Evolutionary conservation across 2,113 vertebrate genomes (phyloP), one percentile per base, ranked within the genome.

Genomic region (Anarrhichthys ocellatus): DNA sequence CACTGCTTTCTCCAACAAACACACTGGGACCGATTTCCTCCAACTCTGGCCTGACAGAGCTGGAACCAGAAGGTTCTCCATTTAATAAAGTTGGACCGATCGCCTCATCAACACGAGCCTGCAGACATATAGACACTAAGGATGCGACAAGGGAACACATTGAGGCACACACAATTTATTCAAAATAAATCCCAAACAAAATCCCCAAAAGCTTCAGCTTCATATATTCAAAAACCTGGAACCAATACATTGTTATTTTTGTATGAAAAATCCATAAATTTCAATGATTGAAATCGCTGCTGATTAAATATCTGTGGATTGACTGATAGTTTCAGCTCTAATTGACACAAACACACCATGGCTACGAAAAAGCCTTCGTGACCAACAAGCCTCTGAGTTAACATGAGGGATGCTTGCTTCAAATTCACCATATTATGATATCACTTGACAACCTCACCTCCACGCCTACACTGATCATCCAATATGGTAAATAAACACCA

Each of bases 391-490:
- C 22, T 36, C 15, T 11, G 2, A 74, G 48, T 29, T 52, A 44
- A 54, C 52, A 38, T 38, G 10, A 62, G 5, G 27, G 22, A 75
- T n/a, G 27, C 22, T 52, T 73, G 24, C 6, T 67, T 80, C 14
- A 80, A 7, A 54, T 72, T 56, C 29, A 48, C 14, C 18, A 48
- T 48, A 48, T 50, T 20, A 50, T 20, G 14, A 52, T 52, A 73
- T n/a, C 54, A 58, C 24, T 9, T 36, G 48, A 40, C 20, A 20
- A 71, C 48, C 66, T 79, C 44, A 81, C 65, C 63, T 20, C 52
- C 66, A 70, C 62, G 65, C 54, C 78, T 56, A 48, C 40, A 9
- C 34, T 36, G 46, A 68, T 79, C 68, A 42, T 27, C n/a, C 52
- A 61, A 38, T 22, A 66, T 69, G 59, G 32, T 24, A 70, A 71